Base-by-base conservation (phyloP, 2,888 invertebrate species). In the Acanthacorydalis orientalis region DNA sequence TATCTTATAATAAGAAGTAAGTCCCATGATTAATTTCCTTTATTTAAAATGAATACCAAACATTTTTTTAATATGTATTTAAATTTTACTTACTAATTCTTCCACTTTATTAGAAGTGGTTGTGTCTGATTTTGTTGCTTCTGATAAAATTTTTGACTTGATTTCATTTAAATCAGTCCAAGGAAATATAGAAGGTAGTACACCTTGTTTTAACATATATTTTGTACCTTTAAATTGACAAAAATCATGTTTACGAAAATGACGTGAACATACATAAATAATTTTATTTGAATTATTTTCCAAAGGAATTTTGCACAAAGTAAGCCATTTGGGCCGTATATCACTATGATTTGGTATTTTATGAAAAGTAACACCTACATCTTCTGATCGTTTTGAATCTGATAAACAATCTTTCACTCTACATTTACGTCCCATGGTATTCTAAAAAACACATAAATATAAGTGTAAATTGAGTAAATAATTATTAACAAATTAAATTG, bases 191-290 rank as follows among this genome's bases (percentile, higher is more conserved):
- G 81, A 79, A 7, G 84, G 83, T 44, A 81, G 68, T 7, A 81
- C 78, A 53, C 80, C 82, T 64, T 78, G 73, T 60, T 75, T 78
- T 44, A 85, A 65, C 60, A 80, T 67, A 60, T 80, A 82, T 67
- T 81, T 83, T 51, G 76, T 74, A 50, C 77, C 75, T 63, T 78
- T 77, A 56, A 76, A 77, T 53, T 72, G 71, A 64, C 80, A 74
- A 64, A 84, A 85, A 65, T 85, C 84, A 31, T 72, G 74, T 55
- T 78, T 75, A 55, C 78, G 69, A 62, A 85, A 85, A 64, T 85
- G 85, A 50, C 81, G 71, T 11, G 84, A 83, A 60, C 85, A 85
- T 33, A 85, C 78, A 61, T 78, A 75, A 43, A 73, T 72, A 49
- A 73, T 70, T 59, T 75, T 73, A 40, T 68, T 68, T 23, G 71